Base-by-base conservation (phyloP, 2,113 vertebrate genomes). In the Hymenochirus boettgeri region DNA sequence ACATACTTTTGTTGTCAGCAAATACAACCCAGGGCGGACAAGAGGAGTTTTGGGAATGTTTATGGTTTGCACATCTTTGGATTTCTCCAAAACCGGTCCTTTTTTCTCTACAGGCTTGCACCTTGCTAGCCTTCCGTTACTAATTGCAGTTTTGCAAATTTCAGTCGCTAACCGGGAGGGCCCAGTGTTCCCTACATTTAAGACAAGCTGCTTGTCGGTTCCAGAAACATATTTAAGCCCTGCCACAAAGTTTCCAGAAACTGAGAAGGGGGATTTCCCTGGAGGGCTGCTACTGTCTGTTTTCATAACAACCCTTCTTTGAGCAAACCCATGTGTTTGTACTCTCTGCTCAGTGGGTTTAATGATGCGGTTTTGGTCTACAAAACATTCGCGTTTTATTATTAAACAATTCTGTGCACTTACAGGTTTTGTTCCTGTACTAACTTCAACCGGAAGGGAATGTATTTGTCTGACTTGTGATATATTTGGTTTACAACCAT, bases 241-340 rank as follows among this genome's bases (percentile, higher is more conserved):
- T 10, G 72, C 75, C 1, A 79, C 66, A 69, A 79, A 72, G 31
- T 39, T 75, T 70, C 82, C 75, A 0, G 72, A 78, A 1, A 65
- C 0, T 63, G 79, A 33, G 70, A 78, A 3, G 73, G 27, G 0
- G 29, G 39, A 7, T 73, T 58, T 17, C 76, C 75, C 56, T 76
- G 76, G 0, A 61, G 61, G 9, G 57, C 64, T 1, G 12, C 59
- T 67, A 2, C 52, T 23, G n/a, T 48, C 56, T 15, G 65, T 31
- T n/a, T 60, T 52, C 15, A 53, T 22, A 0, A 50, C 60, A 12
- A 0, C 7, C 52, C 50, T 74, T 9, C 70, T 18, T 1, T 4
- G 0, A 3, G 74, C 42, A n/a, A n/a, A n/a, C n/a, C n/a, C n/a
- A n/a, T n/a, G n/a, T 0, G 74, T n/a, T 3, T 71, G 57, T 0